Evolutionary conservation across 2,113 vertebrate genomes (phyloP), one percentile per base, ranked within the genome.

Genomic region (Gambusia holbrooki): DNA sequence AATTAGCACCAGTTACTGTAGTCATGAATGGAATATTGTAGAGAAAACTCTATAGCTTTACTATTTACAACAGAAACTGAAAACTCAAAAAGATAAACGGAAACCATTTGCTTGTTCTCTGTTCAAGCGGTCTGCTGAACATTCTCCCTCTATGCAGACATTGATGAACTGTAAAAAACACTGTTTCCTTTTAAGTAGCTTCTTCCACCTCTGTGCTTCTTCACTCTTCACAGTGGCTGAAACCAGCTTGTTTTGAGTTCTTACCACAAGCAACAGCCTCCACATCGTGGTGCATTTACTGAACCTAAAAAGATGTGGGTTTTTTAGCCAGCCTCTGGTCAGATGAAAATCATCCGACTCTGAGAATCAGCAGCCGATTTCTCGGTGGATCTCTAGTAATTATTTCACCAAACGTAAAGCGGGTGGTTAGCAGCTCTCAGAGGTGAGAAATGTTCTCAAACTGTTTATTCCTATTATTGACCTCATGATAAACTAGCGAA

Each of bases 401-500:
- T 48, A 48, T 48, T 48, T 19, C 4, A 48, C 45, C 45, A 48
- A 19, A 48, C 4, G 25, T n/a, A 10, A n/a, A 58, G 7, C 2
- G 7, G 51, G 25, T 40, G 58, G 66, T 17, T 30, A 17, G 62
- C 62, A 32, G 62, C 12, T 62, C 61, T 17, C 37, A 33, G 54
- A 75, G 73, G 51, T 68, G 8, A 73, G 30, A 54, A 51, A 48
- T 62, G 62, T 62, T 62, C 14, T 62, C 51, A 9, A 10, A 48
- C 8, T 22, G 17, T 58, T n/a, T n/a, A 58, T 58, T 58, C 25
- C 8, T 25, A n/a, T n/a, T 9, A n/a, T 11, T 58, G 51, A 58
- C 51, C 17, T 22, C 25, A 22, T 10, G 8, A 58, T 58, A 58
- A 58, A 19, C 17, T 22, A 22, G 17, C 7, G 40, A 54, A 25